phyloP scores from a whole-genome alignment of 2,113 vertebrate species.

The Fregetta grallaria region DNA sequence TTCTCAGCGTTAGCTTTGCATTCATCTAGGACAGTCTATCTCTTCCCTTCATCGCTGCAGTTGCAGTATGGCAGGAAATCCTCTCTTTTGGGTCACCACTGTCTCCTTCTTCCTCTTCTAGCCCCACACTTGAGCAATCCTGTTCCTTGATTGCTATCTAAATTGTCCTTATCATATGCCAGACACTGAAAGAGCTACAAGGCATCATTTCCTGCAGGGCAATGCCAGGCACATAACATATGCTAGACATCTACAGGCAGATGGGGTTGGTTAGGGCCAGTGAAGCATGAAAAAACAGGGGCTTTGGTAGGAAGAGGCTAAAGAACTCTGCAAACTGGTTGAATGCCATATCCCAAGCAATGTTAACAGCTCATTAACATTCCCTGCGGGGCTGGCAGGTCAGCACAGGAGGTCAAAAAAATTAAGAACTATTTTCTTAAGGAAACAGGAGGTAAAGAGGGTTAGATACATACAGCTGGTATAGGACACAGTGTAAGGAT shows the following conservation, averaged over 20 bases:
- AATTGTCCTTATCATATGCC: slow-evolving; percentile 52
- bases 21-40: background rate
- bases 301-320: slow-evolving; percentile 30
- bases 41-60: background rate
- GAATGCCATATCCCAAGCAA: slow-evolving; percentile 10
- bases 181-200: slow-evolving; percentile 43
- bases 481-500: background rate
- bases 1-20: background rate
- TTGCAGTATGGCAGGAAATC: slow-evolving; percentile 15
- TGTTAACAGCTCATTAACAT: slow-evolving; percentile 63
- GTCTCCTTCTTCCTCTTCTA: slow-evolving; percentile 28
- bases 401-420: slow-evolving; percentile 55
- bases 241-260: slow-evolving; percentile 60
- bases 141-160: slow-evolving; percentile 54
- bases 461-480: background rate
- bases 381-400: slow-evolving; percentile 39
- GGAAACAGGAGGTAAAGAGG: slow-evolving; percentile 37
- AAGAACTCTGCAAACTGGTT: slow-evolving; percentile 33
- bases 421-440: slow-evolving; percentile 54
- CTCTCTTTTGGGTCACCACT: background rate
- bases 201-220: slow-evolving; percentile 51
- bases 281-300: slow-evolving; percentile 14
- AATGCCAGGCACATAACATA: slow-evolving; percentile 67
- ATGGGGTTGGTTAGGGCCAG: slow-evolving; percentile 60
- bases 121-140: background rate